Evolutionary conservation across 1,140 invertebrate species (phyloP).

Genomic region (Drosophila sechellia): DNA sequence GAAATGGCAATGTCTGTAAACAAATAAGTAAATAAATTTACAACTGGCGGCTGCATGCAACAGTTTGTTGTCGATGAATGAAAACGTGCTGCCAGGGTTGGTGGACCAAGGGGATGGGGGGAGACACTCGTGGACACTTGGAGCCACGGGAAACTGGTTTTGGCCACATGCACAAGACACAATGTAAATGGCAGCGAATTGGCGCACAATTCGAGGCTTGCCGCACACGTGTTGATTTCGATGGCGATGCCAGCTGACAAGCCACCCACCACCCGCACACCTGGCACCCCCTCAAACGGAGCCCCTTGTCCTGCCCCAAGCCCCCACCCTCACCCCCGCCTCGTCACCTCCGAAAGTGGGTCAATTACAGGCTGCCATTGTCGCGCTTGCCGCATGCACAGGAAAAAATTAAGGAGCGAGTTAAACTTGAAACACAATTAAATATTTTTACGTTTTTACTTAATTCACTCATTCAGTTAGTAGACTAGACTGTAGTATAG

Average conservation of each 20-base stretch:
- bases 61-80: conserved; percentile 70
- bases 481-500: too few species aligned
- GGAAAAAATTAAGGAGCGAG: neutral
- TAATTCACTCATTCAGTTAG: too few species aligned
- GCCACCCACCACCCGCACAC: conserved; percentile 28
- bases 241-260: conserved; percentile 51
- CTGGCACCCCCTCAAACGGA: conserved; percentile 19
- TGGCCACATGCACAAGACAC: conserved; percentile 41
- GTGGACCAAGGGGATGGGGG: neutral
- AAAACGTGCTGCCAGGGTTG: conserved; percentile 59
- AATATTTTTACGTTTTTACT: too few species aligned
- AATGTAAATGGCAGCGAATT: conserved; percentile 38
- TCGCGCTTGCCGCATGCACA: conserved; percentile 41
- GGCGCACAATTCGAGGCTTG: conserved; percentile 45
- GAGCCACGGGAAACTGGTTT: conserved; percentile 73
- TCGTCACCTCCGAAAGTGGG: conserved; percentile 51
- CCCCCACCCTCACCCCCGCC: conserved; percentile 14
- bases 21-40: conserved; percentile 55
- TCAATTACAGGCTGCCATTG: conserved; percentile 79
- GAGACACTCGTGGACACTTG: conserved; percentile 46
- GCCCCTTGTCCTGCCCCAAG: conserved; percentile 5
- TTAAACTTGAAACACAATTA: too few species aligned
- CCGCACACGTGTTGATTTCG: conserved; percentile 58
- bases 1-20: conserved; percentile 46
- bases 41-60: conserved; percentile 71